Evolutionary conservation across 30 jellyfish, hydroid and myxozoan genomes (phyloP).

Genomic region (Aurelia sp.): DNA sequence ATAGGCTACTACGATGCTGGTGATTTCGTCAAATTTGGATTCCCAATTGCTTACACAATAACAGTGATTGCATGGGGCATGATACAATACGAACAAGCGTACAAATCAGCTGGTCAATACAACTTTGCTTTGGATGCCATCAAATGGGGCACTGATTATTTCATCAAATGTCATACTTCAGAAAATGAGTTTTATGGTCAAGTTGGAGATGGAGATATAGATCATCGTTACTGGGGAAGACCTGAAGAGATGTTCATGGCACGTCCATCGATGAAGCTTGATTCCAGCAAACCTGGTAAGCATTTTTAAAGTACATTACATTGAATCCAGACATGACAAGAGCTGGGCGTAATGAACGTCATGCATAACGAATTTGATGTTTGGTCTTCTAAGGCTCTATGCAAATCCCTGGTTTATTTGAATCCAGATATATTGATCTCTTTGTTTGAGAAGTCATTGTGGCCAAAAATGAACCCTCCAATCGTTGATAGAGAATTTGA

Average conservation of each 20-base stretch:
- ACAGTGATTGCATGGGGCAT: slow-evolving; percentile 87
- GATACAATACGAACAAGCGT: slow-evolving; percentile 68
- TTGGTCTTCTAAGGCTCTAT: no score
- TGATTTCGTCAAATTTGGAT: slow-evolving; percentile 77
- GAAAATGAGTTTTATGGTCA: slow-evolving; percentile 69
- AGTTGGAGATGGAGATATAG: slow-evolving; percentile 74
- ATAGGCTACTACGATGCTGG: slow-evolving; percentile 90
- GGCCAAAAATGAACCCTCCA: no score
- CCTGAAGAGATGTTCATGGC: slow-evolving; percentile 66
- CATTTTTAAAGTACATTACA: neutral
- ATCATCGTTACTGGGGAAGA: slow-evolving; percentile 82
- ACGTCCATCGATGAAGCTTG: slow-evolving; percentile 53
- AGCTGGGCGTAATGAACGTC: no score
- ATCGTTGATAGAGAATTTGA: no score
- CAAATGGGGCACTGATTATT: slow-evolving; percentile 89
- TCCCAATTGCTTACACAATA: slow-evolving; percentile 78
- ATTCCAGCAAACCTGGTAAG: slow-evolving; percentile 69
- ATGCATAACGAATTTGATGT: neutral
- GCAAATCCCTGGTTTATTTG: no score
- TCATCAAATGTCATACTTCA: slow-evolving; percentile 85
- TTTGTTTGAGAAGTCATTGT: no score
- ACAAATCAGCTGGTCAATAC: slow-evolving; percentile 69
- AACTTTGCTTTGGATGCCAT: slow-evolving; percentile 66
- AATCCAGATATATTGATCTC: no score
- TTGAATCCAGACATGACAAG: no score